phyloP scores from a whole-genome alignment of 1,140 invertebrate species.

The Diprion similis region DNA sequence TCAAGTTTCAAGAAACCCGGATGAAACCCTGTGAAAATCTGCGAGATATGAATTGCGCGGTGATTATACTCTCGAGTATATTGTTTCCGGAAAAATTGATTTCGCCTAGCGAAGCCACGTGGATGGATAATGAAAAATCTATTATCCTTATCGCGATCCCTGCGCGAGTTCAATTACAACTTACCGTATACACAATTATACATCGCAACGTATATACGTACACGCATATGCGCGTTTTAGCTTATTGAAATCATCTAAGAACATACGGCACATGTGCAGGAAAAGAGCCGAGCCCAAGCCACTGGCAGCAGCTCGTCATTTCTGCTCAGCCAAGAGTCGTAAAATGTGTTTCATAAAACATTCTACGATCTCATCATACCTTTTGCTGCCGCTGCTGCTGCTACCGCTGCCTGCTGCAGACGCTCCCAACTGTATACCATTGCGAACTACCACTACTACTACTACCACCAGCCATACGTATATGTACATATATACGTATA shows the following conservation, averaged over 20 bases:
- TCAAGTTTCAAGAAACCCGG: not conserved
- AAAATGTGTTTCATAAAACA: constrained; percentile 8
- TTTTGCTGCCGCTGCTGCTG: not conserved
- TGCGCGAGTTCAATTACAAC: not conserved
- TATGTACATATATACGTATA: too few species aligned
- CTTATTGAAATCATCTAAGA: constrained; percentile 1
- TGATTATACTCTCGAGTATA: too few species aligned
- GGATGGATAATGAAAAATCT: too few species aligned
- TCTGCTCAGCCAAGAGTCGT: not conserved
- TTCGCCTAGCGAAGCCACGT: too few species aligned
- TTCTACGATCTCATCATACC: constrained; percentile 7
- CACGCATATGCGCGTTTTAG: not conserved
- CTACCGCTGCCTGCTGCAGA: not conserved
- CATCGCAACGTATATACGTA: too few species aligned
- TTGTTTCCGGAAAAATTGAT: too few species aligned
- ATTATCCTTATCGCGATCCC: not conserved
- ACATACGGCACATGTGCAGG: not conserved
- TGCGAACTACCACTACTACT: not conserved
- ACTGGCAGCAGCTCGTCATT: not conserved
- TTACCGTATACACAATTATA: not conserved
- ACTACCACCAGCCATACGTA: too few species aligned
- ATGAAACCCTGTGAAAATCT: too few species aligned
- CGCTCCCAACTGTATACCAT: not conserved
- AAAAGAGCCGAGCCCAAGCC: too few species aligned
- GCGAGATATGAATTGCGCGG: too few species aligned